These are phyloP conservation scores for Vimba vimba DNA, from an alignment of 2,113 vertebrate genomes.

Conservation along the genomic window DNA sequence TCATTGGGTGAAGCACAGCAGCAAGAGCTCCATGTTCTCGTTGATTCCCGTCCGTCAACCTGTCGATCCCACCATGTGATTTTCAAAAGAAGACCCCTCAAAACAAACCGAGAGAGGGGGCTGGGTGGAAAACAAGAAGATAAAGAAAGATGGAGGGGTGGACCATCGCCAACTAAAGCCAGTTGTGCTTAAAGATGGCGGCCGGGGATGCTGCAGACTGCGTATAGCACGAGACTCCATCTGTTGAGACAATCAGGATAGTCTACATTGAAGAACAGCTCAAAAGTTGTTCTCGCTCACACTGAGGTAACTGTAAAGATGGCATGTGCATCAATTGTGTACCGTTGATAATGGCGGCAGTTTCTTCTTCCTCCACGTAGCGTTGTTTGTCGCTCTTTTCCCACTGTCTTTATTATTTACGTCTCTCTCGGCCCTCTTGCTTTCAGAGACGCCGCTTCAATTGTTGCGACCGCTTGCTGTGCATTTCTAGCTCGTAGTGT, in stretches of 20 bases:
- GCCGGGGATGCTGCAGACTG: conserved; percentile 76
- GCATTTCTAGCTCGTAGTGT: conserved; percentile 60
- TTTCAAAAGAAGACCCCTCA: conserved; percentile 72
- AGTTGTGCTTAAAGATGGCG: conserved; percentile 84
- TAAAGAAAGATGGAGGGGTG: conserved; percentile 73
- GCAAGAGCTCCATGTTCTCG: conserved; percentile 79
- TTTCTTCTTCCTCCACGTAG: conserved; percentile 59
- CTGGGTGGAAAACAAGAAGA: conserved; percentile 72
- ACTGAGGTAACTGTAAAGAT: conserved; percentile 65
- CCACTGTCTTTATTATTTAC: conserved; percentile 39
- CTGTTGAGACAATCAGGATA: conserved; percentile 69
- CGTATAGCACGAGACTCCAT: conserved; percentile 69
- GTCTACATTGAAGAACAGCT: conserved; percentile 66
- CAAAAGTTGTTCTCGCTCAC: conserved; percentile 58
- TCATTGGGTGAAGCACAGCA: conserved; percentile 77
- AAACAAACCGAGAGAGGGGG: conserved; percentile 71
- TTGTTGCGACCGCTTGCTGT: conserved; percentile 70
- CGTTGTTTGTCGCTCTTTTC: conserved; percentile 62
- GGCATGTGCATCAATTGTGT: conserved; percentile 67
- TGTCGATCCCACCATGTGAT: conserved; percentile 79
- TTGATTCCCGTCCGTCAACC: conserved; percentile 81
- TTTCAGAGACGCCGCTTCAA: conserved; percentile 68
- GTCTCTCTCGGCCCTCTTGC: conserved; percentile 65
- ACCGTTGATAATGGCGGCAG: conserved; percentile 56
- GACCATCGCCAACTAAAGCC: conserved; percentile 78